Conservation (phyloP, 2,113 vertebrate species). For the Psammodynastes pulverulentus region DNA sequence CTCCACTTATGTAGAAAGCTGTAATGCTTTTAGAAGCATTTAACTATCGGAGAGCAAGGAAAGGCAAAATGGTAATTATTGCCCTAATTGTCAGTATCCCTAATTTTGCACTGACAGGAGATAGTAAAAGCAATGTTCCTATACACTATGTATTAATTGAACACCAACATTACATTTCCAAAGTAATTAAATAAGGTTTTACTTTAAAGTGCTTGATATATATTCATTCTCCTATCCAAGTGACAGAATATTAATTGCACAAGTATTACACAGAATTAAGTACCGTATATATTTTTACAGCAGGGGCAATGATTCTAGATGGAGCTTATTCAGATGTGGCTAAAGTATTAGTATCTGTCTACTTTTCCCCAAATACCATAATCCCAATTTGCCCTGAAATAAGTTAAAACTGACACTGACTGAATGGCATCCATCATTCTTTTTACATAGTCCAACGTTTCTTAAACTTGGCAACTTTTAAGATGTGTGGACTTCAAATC, state of each 20-base stretch:
- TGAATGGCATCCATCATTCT: neutral
- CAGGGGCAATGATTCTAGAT: neutral
- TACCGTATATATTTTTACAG: neutral
- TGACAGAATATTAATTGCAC: neutral
- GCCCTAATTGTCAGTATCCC: neutral
- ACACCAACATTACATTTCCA: neutral
- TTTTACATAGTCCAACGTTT: neutral
- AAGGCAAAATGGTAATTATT: neutral
- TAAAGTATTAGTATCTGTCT: neutral
- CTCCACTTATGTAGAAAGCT: neutral
- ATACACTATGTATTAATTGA: conserved; percentile 7
- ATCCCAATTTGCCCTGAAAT: neutral
- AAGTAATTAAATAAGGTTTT: neutral
- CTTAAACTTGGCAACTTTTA: neutral
- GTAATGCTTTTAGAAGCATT: neutral
- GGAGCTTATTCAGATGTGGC: neutral
- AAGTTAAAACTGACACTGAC: neutral
- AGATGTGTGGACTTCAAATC: neutral
- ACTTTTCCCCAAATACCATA: neutral
- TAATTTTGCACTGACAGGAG: neutral
- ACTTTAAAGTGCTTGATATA: neutral
- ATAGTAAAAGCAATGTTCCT: neutral
- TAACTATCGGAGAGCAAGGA: neutral
- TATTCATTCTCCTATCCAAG: neutral
- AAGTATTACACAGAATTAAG: conserved; percentile 1